These are phyloP conservation scores for Betta splendens DNA, from an alignment of 2,797 vertebrate genomes.

Conservation along the genomic window DNA sequence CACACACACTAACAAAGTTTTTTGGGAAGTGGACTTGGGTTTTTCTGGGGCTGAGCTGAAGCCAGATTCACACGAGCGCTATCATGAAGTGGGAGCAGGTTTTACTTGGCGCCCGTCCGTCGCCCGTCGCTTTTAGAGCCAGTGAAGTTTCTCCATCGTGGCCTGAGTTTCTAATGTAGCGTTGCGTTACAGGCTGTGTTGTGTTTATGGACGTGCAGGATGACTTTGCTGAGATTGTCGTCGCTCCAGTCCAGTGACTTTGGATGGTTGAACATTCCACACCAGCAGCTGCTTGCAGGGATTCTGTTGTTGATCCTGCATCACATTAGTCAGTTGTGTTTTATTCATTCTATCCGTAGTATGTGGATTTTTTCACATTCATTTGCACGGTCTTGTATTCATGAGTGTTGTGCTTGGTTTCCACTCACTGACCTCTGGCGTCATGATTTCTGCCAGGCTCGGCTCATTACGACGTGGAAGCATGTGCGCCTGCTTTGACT, in stretches of 20 bases:
- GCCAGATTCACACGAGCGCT: constrained; percentile 50
- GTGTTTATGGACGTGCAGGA: constrained; percentile 5
- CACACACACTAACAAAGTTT: constrained; percentile 42
- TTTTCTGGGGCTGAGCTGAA: constrained; percentile 50
- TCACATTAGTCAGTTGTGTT: too few species aligned
- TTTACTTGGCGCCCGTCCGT: constrained; percentile 57
- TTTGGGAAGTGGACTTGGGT: constrained; percentile 39
- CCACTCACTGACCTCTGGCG: too few species aligned
- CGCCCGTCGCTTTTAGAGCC: constrained; percentile 44
- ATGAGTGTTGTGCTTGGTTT: too few species aligned
- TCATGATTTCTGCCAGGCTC: too few species aligned
- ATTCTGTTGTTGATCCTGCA: too few species aligned
- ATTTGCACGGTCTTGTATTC: too few species aligned
- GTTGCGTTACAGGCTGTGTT: constrained; percentile 22
- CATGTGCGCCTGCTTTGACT: constrained; percentile 42
- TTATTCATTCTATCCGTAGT: too few species aligned
- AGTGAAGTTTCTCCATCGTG: constrained; percentile 7
- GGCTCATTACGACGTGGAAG: constrained; percentile 31
- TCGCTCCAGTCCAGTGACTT: too few species aligned
- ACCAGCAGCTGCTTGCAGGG: too few species aligned
- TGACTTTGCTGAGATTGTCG: too few species aligned
- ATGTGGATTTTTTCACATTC: too few species aligned
- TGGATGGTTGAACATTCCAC: too few species aligned
- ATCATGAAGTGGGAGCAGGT: constrained; percentile 50
- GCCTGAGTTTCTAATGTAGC: constrained; percentile 21